A percentile compares a stretch with the other conserved stretches of the same genome.
phyloP scores from a whole-genome alignment of 2,888 invertebrate genomes.

The Polyommatus icarus region DNA sequence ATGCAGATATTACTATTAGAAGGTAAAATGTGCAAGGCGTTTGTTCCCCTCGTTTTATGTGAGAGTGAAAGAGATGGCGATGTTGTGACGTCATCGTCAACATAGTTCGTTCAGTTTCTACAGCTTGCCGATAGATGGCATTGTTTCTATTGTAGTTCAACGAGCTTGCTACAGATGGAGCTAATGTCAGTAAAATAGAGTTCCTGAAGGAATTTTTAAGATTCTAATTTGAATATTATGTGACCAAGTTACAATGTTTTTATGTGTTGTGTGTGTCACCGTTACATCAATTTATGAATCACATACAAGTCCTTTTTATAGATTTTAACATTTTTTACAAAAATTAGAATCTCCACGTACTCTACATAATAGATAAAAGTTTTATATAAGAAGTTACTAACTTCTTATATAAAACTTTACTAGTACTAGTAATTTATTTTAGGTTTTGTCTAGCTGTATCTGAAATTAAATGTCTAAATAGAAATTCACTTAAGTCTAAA shows the following conservation, averaged over 20 bases:
- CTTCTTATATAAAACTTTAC: background rate
- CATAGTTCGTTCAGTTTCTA: conserved; percentile 26
- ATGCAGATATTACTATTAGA: conserved; percentile 58
- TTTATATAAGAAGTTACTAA: background rate
- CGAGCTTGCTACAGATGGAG: conserved; percentile 56
- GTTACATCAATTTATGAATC: background rate
- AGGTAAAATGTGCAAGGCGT: conserved; percentile 54
- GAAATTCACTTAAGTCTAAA: background rate
- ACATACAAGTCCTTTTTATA: background rate
- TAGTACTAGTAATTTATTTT: too few relatives aligned
- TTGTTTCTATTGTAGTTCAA: conserved; percentile 53
- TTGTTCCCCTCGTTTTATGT: conserved; percentile 60
- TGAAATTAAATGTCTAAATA: too few relatives aligned
- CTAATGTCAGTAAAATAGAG: background rate
- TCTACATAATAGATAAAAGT: background rate
- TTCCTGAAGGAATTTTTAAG: background rate
- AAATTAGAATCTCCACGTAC: background rate
- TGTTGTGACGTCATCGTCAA: conserved; percentile 39
- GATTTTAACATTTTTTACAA: background rate
- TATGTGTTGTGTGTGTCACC: background rate
- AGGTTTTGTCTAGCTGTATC: too few relatives aligned
- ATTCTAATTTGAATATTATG: background rate
- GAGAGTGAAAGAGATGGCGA: conserved; percentile 57
- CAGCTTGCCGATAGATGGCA: conserved; percentile 60
- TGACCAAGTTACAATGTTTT: background rate